phyloP scores from a whole-genome alignment of 2,797 vertebrate species.

The Lithobates pipiens region DNA sequence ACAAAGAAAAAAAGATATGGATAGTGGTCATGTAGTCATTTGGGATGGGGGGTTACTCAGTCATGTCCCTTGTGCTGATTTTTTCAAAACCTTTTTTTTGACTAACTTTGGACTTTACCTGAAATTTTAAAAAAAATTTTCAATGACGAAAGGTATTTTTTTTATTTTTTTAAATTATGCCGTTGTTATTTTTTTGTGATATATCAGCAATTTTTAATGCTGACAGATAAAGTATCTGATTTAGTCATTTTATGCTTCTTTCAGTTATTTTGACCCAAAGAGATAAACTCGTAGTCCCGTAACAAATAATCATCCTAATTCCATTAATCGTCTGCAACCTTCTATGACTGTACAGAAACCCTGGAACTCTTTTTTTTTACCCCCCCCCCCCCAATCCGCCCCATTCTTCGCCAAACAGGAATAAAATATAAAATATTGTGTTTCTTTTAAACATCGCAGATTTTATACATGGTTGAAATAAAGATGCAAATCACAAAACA shows the following conservation, averaged over 20 bases:
- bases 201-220: neutral
- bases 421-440: constrained; percentile 46
- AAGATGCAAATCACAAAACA: constrained; percentile 74
- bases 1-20: no score
- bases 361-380: neutral
- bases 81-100: no score
- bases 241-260: neutral
- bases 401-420: neutral
- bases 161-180: neutral
- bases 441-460: constrained; percentile 62
- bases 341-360: neutral
- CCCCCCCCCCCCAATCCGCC: neutral
- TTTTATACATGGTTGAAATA: constrained; percentile 65
- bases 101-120: no score
- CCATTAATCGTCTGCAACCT: constrained; percentile 3
- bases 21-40: no score
- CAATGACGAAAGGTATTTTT: neutral
- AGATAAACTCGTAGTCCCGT: neutral
- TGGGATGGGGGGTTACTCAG: no score
- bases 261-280: neutral
- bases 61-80: no score
- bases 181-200: neutral
- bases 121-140: neutral
- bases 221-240: neutral
- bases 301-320: constrained; percentile 1